These are phyloP conservation scores for Homarus gammarus DNA, from an alignment of 2,888 invertebrate species.

Conservation along the genomic window DNA sequence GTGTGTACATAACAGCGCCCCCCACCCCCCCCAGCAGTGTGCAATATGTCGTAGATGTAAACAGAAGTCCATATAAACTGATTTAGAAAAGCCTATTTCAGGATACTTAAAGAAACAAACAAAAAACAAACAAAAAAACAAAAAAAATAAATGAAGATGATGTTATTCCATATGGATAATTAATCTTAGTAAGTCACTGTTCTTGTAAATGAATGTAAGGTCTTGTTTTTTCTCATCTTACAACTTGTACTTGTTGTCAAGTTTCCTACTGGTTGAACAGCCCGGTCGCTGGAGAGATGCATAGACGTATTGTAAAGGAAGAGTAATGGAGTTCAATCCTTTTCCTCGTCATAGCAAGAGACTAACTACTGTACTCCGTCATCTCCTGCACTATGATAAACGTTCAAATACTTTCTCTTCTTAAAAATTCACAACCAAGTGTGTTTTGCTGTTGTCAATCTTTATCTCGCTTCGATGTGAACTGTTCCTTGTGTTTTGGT, in stretches of 20 bases:
- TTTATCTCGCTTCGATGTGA: conserved; percentile 31
- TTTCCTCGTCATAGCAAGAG: not conserved
- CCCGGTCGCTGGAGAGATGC: conserved; percentile 49
- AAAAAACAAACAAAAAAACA: conserved; percentile 36
- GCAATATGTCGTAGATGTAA: conserved; percentile 57
- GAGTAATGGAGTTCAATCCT: conserved; percentile 51
- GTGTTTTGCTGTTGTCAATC: conserved; percentile 27
- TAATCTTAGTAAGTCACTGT: conserved; percentile 62
- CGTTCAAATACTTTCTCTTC: conserved; percentile 1
- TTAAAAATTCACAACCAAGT: conserved; percentile 22
- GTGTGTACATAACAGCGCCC: conserved; percentile 60
- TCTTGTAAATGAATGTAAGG: conserved; percentile 61
- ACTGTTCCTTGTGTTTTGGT: conserved; percentile 9
- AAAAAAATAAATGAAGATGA: conserved; percentile 30
- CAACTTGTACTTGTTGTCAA: conserved; percentile 65
- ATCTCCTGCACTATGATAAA: conserved; percentile 2
- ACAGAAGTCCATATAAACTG: conserved; percentile 52
- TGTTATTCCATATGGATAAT: conserved; percentile 61
- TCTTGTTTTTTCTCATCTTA: conserved; percentile 65
- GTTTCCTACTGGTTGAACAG: conserved; percentile 55
- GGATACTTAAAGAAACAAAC: conserved; percentile 24
- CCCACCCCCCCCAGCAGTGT: not conserved
- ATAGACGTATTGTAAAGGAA: conserved; percentile 42
- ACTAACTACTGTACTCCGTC: not conserved
- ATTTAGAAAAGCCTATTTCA: conserved; percentile 59